These are phyloP conservation scores for Oithona nana DNA, from an alignment of 2,888 invertebrate species.

Conservation along the genomic window DNA sequence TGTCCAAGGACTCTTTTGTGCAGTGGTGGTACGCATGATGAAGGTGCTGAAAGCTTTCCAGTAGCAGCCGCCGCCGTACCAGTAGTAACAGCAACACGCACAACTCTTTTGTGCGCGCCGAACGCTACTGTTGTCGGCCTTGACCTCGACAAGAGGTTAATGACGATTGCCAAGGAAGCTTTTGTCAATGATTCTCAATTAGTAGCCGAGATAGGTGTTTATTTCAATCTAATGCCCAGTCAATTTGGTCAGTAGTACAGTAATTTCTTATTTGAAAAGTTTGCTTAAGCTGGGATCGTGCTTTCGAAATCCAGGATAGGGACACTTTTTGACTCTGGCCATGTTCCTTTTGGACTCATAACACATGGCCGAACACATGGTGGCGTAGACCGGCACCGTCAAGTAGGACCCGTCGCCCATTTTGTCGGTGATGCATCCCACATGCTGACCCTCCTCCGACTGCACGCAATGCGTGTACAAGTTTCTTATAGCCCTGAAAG, in stretches of 20 bases:
- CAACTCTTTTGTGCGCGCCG: too few species aligned
- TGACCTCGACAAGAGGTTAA: too few species aligned
- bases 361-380: constrained; percentile 7
- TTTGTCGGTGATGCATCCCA: constrained; percentile 5
- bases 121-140: too few species aligned
- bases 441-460: constrained; percentile 8
- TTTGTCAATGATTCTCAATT: too few species aligned
- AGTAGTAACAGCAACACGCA: too few species aligned
- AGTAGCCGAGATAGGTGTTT: too few species aligned
- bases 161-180: too few species aligned
- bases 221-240: neutral
- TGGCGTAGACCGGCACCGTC: constrained; percentile 9
- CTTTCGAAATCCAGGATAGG: constrained; percentile 1
- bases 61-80: too few species aligned
- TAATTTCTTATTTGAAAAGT: neutral
- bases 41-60: too few species aligned
- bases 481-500: neutral
- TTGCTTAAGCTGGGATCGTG: neutral
- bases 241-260: neutral
- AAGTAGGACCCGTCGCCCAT: neutral
- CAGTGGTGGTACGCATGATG: too few species aligned
- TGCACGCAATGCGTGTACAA: constrained; percentile 2
- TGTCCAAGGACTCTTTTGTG: neutral
- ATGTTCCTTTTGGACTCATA: constrained; percentile 5
- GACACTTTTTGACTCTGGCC: neutral